Base-by-base conservation (phyloP, 2,888 invertebrate species). In the Rhimphoctona megacephalus region DNA sequence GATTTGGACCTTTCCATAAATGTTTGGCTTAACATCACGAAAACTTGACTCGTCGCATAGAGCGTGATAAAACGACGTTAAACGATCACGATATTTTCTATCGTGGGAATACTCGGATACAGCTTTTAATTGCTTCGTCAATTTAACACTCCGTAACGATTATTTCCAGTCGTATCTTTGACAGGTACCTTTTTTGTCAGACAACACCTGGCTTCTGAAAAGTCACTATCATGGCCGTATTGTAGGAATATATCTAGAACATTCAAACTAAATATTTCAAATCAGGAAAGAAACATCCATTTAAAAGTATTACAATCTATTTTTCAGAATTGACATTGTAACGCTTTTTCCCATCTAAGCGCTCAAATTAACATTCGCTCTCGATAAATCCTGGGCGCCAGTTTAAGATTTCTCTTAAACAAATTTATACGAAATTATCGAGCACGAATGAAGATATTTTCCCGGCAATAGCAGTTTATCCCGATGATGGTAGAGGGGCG, bases 41-140 rank as follows among this genome's bases (percentile, higher is more conserved):
- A 78, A 81, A 76, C 73, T 81, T 77, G 49, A 61, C 30, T 81
- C 14, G 25, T 67, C 73, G 43, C 57, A 54, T 66, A 54, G 46
- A 36, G 81, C 76, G 81, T 85, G 85, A 54, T 61, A 76, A 52
- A 2, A 19, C 70, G 52, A 77, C 81, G 66, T 85, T 81, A 67
- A 54, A 52, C 46, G 22, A 36, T 61, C 46, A 46, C 39, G 52
- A 43, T 73, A 22, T 73, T 78, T 85, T 76, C 17, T 30, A 46
- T 46, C 69, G 64, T 76, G 46, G 5, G 30, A 70, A 67, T 25
- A 66, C 14, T 66, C 66, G 36, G 57, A 49, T 30, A 66, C 36
- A 52, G 49, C 7, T 17, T 64, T 19, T 73, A 54, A 52, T 82
- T 69, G 22, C 19, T 76, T 49, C 61, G 17, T 33, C 14, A 52